A percentile compares a stretch with the other conserved stretches of the same genome.
Conservation (phyloP, 37 sponge, comb jelly and placozoan genomes). For the Oscarella lobularis region DNA sequence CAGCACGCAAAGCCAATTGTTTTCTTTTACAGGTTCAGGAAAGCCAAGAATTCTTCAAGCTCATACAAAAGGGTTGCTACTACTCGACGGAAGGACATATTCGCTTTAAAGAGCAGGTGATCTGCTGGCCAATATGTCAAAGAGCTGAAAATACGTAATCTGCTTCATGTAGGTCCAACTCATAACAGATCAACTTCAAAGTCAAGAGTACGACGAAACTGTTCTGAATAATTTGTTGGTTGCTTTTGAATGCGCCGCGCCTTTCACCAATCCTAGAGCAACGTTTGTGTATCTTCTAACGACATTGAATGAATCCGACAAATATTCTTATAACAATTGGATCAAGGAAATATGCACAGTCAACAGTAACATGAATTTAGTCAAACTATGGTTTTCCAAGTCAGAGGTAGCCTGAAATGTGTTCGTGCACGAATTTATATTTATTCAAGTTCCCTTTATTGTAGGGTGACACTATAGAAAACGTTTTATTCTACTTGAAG, state of each 20-base stretch:
- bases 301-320: conserved; percentile 11
- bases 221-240: conserved; percentile 66
- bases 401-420: neutral
- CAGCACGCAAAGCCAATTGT: neutral
- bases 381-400: neutral
- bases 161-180: conserved; percentile 50
- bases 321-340: neutral
- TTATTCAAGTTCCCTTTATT: too few species aligned
- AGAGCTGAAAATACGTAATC: too few species aligned
- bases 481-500: neutral
- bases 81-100: neutral
- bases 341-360: neutral
- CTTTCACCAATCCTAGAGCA: conserved; percentile 41
- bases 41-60: neutral
- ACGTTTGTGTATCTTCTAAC: conserved; percentile 37
- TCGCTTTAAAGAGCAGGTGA: neutral
- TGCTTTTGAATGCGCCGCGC: conserved; percentile 55
- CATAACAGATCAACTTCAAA: conserved; percentile 63
- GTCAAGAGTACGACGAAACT: conserved; percentile 78
- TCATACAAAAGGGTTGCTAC: neutral
- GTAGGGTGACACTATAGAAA: neutral
- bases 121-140: too few species aligned
- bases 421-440: too few species aligned
- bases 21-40: neutral
- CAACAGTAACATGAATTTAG: neutral